Percentiles rank a stretch among this genome's conserved stretches.
Conservation (phyloP, 2,113 vertebrate species). For the Pterophyllum scalare region DNA sequence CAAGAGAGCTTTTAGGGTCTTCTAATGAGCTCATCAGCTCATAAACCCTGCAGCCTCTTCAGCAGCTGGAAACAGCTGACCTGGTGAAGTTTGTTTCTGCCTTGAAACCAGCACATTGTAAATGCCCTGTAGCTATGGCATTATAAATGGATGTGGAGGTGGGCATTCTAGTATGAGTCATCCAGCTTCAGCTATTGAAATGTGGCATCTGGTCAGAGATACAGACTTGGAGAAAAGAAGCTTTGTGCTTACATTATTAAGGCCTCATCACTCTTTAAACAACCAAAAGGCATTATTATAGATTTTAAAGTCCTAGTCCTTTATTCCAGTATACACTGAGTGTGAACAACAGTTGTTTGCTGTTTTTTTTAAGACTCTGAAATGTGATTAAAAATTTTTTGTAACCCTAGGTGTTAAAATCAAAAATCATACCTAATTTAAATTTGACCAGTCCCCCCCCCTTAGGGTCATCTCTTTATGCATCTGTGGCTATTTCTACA, state of each 20-base stretch:
- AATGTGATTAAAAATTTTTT: no score
- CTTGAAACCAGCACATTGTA: neutral
- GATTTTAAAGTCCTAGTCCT: neutral
- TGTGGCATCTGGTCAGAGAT: conserved; percentile 22
- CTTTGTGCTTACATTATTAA: neutral
- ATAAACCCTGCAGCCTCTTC: conserved; percentile 6
- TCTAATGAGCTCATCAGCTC: conserved; percentile 34
- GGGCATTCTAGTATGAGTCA: conserved; percentile 39
- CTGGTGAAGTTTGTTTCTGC: conserved; percentile 10
- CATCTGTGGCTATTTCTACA: no score
- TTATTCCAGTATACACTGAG: neutral
- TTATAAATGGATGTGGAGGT: conserved; percentile 49
- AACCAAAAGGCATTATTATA: neutral
- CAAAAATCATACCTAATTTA: no score
- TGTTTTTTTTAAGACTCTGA: no score
- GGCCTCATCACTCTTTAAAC: neutral
- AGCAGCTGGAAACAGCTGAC: conserved; percentile 33
- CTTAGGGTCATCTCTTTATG: no score
- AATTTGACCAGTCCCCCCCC: no score
- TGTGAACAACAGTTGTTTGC: neutral
- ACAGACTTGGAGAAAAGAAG: neutral
- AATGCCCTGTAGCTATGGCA: conserved; percentile 11
- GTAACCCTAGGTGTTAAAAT: no score
- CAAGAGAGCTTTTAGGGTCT: neutral
- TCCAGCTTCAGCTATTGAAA: conserved; percentile 23